Evolutionary conservation across 2,113 vertebrate genomes (phyloP), one percentile per base, ranked within the genome.

Genomic region (Balaeniceps rex): DNA sequence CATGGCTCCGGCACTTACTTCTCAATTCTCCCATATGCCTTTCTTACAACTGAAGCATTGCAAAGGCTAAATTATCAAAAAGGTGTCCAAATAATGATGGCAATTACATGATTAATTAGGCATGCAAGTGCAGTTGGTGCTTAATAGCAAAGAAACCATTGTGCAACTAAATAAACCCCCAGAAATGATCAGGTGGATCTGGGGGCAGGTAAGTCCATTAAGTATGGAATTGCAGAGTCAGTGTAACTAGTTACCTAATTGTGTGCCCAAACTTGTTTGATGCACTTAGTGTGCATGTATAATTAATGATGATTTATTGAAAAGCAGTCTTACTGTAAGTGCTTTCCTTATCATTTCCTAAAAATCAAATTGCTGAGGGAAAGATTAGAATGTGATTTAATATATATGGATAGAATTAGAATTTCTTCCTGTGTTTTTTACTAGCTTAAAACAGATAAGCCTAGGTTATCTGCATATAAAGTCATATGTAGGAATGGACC

Each of bases 241-340:
- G 66, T 92, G 84, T 94, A 98, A 97, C 98, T 97, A 95, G 88
- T 87, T 95, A 54, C 94, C 42, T 97, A 93, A 98, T 89, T 96
- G 70, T 82, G 85, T 96, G 90, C 91, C 94, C 88, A 83, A 93
- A 90, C 83, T 97, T 92, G 71, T 82, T 51, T 90, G 80, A 58
- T 68, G 49, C 72, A 72, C 36, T 92, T 74, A 74, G 55, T 57
- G 82, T 58, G 69, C 69, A 85, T 65, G n/a, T 82, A 84, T 96
- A 96, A 97, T 97, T 97, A 97, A 96, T 93, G 93, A 87, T 92
- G 96, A 94, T 95, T 93, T 98, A 95, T 95, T 96, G 97, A 94
- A 90, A 95, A 91, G 81, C 51, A 7, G 28, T 94, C 54, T 57
- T 60, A 76, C 21, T 95, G 75, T 55, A 86, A 92, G 71, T 58